A percentile compares a stretch with the other conserved stretches of the same genome.
Evolutionary conservation across 2,113 vertebrate species (phyloP).

Genomic region (Setophaga coronata): DNA sequence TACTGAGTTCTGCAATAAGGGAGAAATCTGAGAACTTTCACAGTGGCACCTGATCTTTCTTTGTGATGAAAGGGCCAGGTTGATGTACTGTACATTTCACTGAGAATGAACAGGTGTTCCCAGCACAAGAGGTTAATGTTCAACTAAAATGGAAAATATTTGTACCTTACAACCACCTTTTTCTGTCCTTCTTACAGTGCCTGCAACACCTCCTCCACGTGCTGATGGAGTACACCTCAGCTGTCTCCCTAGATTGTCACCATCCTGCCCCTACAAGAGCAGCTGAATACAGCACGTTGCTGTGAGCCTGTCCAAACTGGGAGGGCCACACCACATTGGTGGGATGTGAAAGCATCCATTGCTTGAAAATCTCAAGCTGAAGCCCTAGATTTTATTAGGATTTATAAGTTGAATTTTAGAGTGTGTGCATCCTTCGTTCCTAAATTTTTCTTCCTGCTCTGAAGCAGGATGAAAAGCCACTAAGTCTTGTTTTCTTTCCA

Average conservation of each 20-base stretch:
- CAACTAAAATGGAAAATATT: not conserved
- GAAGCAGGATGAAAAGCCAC: not conserved
- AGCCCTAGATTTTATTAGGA: not conserved
- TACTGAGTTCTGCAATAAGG: not conserved
- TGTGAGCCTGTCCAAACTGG: not conserved
- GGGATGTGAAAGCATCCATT: not conserved
- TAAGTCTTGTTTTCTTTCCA: not conserved
- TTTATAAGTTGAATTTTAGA: not conserved
- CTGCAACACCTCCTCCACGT: not conserved
- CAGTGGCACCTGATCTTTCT: not conserved
- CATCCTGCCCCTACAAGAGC: not conserved
- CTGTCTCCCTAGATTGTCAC: not conserved
- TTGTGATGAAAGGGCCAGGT: not conserved
- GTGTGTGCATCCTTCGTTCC: not conserved
- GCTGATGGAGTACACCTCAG: not conserved
- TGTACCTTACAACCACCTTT: not conserved
- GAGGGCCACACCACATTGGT: accelerated
- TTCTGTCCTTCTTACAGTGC: not conserved
- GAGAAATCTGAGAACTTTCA: not conserved
- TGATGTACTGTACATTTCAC: not conserved
- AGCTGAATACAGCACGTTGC: not conserved
- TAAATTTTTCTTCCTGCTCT: not conserved
- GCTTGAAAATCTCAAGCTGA: not conserved
- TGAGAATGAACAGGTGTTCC: not conserved
- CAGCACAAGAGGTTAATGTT: not conserved